phyloP scores from a whole-genome alignment of 2,113 vertebrate genomes.

The Tupaia chinensis region DNA sequence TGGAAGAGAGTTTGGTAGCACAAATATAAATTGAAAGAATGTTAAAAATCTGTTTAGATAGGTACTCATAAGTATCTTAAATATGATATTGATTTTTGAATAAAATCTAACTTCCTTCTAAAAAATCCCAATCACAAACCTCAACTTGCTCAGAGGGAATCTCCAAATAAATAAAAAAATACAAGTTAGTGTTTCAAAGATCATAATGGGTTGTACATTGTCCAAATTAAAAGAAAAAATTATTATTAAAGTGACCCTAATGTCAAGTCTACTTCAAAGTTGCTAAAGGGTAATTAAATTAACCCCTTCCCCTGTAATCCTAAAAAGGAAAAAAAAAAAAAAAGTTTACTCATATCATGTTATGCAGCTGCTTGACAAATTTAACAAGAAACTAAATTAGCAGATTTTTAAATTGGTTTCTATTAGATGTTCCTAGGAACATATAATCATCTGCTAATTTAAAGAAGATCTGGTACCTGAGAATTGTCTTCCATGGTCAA shows the following conservation, averaged over 20 bases:
- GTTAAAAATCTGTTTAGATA: conserved; percentile 80
- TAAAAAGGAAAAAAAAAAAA: conserved; percentile 10
- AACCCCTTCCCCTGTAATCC: not conserved
- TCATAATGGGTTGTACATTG: not conserved
- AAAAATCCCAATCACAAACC: conserved; percentile 52
- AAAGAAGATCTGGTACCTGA: not conserved
- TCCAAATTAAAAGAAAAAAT: not conserved
- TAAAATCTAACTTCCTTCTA: conserved; percentile 68
- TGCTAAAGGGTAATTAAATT: not conserved
- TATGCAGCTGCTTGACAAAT: not conserved
- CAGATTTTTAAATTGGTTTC: conserved; percentile 42
- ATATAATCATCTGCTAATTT: not conserved
- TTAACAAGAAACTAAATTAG: not conserved
- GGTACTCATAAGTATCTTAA: conserved; percentile 77
- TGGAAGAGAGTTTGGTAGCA: conserved; percentile 82
- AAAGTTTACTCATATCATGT: not conserved
- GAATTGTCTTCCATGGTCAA: not conserved
- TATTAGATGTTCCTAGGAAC: not conserved
- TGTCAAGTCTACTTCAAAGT: not conserved
- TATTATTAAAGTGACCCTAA: not conserved
- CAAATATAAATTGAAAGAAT: conserved; percentile 77
- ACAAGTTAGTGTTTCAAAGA: conserved; percentile 42
- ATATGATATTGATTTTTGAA: conserved; percentile 75
- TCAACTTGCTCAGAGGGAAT: conserved; percentile 49
- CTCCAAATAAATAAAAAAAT: conserved; percentile 40